Conservation (phyloP, 2,113 vertebrate genomes). For the Apodemus speciosus region DNA sequence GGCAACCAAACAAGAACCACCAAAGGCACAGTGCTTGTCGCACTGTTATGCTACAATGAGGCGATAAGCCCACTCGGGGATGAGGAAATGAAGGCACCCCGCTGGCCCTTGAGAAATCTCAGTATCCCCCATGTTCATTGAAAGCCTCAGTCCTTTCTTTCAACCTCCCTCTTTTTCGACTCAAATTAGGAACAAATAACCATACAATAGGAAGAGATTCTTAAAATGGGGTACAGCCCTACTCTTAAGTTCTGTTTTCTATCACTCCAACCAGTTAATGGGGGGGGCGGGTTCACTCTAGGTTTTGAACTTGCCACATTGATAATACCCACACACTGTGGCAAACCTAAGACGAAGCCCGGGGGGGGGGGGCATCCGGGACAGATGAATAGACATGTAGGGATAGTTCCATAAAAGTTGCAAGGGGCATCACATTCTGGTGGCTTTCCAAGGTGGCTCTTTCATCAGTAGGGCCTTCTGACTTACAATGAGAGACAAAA, state of each 20-base stretch:
- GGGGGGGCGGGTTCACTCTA: background rate
- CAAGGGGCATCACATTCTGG: too few species aligned
- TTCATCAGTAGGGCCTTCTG: background rate
- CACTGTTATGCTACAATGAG: background rate
- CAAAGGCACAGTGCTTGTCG: background rate
- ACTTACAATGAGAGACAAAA: background rate
- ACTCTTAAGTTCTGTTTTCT: background rate
- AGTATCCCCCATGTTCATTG: background rate
- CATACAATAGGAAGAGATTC: background rate
- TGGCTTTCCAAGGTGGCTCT: background rate
- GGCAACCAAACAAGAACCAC: background rate
- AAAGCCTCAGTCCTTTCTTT: conserved; percentile 29
- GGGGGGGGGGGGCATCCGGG: background rate
- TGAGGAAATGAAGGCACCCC: conserved; percentile 7
- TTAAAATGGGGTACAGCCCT: background rate
- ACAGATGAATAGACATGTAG: background rate
- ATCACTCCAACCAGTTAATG: background rate
- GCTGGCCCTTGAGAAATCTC: background rate
- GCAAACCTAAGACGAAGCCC: background rate
- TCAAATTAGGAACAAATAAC: conserved; percentile 14
- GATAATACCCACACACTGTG: background rate
- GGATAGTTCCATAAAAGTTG: background rate
- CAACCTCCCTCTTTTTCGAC: background rate
- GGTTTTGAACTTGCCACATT: background rate
- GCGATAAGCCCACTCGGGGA: background rate